These are phyloP conservation scores for Eospalax fontanierii DNA, from an alignment of 2,797 vertebrate species.

Conservation along the genomic window DNA sequence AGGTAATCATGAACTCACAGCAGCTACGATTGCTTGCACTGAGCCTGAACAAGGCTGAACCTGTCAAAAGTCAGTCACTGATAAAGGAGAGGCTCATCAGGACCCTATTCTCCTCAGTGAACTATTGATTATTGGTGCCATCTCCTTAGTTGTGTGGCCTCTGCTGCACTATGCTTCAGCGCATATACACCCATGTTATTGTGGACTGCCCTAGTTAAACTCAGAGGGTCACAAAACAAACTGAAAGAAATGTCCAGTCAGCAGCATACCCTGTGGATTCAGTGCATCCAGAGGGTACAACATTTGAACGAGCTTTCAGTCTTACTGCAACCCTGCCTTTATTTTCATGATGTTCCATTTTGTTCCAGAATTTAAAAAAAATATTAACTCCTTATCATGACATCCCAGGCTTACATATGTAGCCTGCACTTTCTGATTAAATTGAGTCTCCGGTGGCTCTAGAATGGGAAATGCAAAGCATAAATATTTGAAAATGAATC, in stretches of 20 bases:
- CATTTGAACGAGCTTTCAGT: neutral
- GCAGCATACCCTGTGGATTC: too few species aligned
- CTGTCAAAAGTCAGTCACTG: too few species aligned
- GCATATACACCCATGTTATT: neutral
- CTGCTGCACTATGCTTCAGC: neutral
- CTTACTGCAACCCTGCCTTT: neutral
- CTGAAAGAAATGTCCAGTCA: neutral
- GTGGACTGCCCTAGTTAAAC: too few species aligned
- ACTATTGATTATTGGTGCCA: neutral
- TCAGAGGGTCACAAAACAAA: too few species aligned
- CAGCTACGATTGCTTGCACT: neutral
- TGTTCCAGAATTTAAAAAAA: neutral
- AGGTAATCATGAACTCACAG: neutral
- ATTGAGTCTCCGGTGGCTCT: conserved; percentile 30
- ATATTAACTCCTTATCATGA: neutral
- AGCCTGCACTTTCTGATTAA: conserved; percentile 52
- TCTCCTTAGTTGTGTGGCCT: too few species aligned
- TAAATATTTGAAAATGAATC: conserved; percentile 55
- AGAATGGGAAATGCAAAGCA: conserved; percentile 33
- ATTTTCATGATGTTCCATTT: neutral
- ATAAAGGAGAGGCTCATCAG: neutral
- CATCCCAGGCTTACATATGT: neutral
- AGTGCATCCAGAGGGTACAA: too few species aligned
- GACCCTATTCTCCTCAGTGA: too few species aligned
- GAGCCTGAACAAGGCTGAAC: neutral